Percentiles rank a stretch among this genome's conserved stretches.
These are phyloP conservation scores for Pogonomyrmex barbatus DNA, from an alignment of 1,140 invertebrate genomes.

Conservation along the genomic window DNA sequence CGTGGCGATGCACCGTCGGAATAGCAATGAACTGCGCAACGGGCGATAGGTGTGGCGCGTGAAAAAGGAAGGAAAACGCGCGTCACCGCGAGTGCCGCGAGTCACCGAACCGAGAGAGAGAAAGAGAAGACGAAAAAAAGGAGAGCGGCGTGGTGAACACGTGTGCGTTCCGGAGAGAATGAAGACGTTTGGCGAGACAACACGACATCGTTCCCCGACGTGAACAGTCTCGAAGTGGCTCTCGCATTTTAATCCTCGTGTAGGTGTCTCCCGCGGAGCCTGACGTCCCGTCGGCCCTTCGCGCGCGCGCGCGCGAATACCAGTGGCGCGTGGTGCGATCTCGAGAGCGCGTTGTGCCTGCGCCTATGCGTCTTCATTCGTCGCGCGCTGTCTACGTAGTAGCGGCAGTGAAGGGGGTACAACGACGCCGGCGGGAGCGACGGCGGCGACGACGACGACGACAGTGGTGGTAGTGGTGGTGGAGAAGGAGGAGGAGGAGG, in stretches of 20 bases:
- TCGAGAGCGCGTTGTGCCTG: constrained; percentile 66
- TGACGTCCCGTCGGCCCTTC: not conserved
- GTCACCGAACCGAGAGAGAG: constrained; percentile 4
- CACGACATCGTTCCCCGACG: constrained; percentile 44
- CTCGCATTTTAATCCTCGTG: not conserved
- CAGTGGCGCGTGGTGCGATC: constrained; percentile 32
- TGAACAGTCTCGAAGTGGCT: not conserved
- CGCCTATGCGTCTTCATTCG: constrained; percentile 75
- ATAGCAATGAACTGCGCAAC: constrained; percentile 65
- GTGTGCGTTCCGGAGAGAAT: constrained; percentile 35
- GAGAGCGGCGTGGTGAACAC: constrained; percentile 34
- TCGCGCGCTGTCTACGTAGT: constrained; percentile 66
- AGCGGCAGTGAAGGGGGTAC: not conserved
- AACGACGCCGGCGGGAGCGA: constrained; percentile 5
- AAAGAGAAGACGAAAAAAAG: not conserved
- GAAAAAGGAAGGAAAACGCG: constrained; percentile 66
- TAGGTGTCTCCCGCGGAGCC: not conserved
- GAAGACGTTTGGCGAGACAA: constrained; percentile 28
- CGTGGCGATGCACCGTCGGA: constrained; percentile 35
- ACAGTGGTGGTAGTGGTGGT: constrained; percentile 26
- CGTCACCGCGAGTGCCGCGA: constrained; percentile 26
- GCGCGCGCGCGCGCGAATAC: constrained; percentile 27
- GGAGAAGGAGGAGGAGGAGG: constrained; percentile 27
- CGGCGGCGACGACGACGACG: not conserved
- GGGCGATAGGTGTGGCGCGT: constrained; percentile 72